These are phyloP conservation scores for Theonella swinhoei DNA, from an alignment of 37 sponge, comb jelly and placozoan genomes.

Conservation along the genomic window DNA sequence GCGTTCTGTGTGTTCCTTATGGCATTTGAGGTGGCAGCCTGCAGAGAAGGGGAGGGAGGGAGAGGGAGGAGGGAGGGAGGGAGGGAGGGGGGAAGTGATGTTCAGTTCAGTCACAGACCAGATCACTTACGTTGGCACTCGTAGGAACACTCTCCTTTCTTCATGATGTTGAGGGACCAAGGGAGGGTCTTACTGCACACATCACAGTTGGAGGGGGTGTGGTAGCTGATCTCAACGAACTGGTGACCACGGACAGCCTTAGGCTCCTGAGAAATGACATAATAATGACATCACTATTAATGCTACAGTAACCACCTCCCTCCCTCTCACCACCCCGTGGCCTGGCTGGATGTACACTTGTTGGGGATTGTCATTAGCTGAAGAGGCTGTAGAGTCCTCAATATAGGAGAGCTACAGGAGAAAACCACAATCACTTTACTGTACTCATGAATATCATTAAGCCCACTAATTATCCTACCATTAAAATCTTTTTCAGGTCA, in stretches of 20 bases:
- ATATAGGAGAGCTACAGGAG: background rate
- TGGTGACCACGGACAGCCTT: conserved; percentile 54
- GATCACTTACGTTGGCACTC: conserved; percentile 71
- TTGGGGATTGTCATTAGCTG: no score
- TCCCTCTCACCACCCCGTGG: no score
- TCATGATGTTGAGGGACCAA: conserved; percentile 13
- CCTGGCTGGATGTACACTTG: no score
- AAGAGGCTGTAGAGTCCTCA: background rate
- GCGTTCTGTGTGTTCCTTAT: conserved; percentile 67
- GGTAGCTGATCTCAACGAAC: conserved; percentile 64
- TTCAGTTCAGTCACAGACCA: background rate
- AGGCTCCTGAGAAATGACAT: background rate
- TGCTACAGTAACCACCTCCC: no score
- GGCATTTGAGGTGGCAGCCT: conserved; percentile 85
- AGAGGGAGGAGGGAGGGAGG: background rate
- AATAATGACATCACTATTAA: background rate
- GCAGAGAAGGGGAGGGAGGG: background rate
- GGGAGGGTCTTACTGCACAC: conserved; percentile 73
- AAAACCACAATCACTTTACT: background rate
- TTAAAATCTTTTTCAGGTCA: conserved; percentile 54
- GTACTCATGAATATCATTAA: no score
- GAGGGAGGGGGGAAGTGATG: background rate
- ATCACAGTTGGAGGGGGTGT: conserved; percentile 76
- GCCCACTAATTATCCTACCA: conserved; percentile 13
- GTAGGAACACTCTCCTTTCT: background rate